phyloP scores from a whole-genome alignment of 2,113 vertebrate species.

The Phalacrocorax aristotelis region DNA sequence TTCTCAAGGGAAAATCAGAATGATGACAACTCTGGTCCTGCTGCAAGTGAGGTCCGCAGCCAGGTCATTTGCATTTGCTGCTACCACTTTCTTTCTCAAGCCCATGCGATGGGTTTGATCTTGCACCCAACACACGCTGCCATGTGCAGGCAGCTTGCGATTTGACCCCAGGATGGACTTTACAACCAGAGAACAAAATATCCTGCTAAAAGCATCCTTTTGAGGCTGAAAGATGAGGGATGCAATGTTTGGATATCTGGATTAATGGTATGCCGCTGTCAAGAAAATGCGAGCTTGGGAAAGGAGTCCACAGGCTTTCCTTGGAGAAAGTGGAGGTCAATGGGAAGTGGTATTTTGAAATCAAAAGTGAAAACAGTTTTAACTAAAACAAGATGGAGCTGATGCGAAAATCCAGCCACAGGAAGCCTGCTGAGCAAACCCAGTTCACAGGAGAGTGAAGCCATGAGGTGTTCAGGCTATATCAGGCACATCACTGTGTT shows the following conservation, averaged over 20 bases:
- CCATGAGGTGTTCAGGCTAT: not conserved
- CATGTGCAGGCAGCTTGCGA: accelerated
- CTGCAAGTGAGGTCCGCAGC: not conserved
- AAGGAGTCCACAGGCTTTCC: not conserved
- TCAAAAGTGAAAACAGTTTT: not conserved
- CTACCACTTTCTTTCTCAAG: not conserved
- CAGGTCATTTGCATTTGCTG: not conserved
- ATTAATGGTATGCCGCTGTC: not conserved
- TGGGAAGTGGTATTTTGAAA: not conserved
- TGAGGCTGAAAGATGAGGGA: not conserved
- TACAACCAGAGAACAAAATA: not conserved
- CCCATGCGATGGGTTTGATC: not conserved
- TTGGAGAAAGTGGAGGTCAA: not conserved
- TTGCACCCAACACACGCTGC: not conserved
- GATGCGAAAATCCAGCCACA: not conserved
- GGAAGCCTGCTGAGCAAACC: not conserved
- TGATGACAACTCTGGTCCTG: not conserved
- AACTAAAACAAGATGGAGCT: not conserved
- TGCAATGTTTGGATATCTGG: not conserved
- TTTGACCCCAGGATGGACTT: not conserved
- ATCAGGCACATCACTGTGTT: not conserved
- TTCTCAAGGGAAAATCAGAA: not conserved
- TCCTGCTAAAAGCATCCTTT: not conserved
- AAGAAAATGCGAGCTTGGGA: not conserved
- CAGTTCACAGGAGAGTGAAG: not conserved